Evolutionary conservation across 1,140 invertebrate genomes (phyloP), one percentile per base, ranked within the genome.

Genomic region (Leptinotarsa texana): DNA sequence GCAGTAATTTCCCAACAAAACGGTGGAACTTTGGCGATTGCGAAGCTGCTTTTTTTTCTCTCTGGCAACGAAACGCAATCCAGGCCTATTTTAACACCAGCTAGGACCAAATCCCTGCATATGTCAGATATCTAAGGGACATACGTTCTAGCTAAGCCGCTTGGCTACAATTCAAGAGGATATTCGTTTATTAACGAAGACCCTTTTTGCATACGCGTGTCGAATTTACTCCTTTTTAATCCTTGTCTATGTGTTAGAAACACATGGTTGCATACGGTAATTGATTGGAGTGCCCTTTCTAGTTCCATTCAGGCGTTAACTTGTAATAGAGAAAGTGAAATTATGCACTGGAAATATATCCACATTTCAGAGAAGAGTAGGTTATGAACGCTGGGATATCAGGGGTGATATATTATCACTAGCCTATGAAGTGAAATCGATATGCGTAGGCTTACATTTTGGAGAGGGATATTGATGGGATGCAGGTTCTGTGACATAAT

Each of bases 231-330:
- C 51, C 69, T 75, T 75, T 75, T 72, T 68, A 75, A 66, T 72
- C 70, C 61, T 27, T 18, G 21, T 66, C 63, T 65, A 72, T 68
- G 47, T 49, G 65, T 74, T 74, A 69, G 51, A 69, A 61, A 72
- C 74, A 75, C 68, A 75, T 68, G 74, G 69, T 71, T 69, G 67
- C 61, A 62, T 74, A 69, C 22, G 70, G 70, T 75, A 75, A 75
- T 75, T 75, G 74, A 71, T 75, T 61, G 42, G 27, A 67, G 27
- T 27, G 27, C 27, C n/a, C 65, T 62, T 57, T 57, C 51, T 57
- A 18, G 51, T 57, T 57, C 51, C 13, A 57, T 57, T 57, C 51
- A 57, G 15, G 51, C 51, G 51, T 57, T 57, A 57, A 57, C 51
- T 17, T 57, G 51, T 57, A 18, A n/a, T 18, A 57, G 15, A n/a